These are phyloP conservation scores for Pseudopleuronectes americanus DNA, from an alignment of 2,797 vertebrate genomes.

Conservation along the genomic window DNA sequence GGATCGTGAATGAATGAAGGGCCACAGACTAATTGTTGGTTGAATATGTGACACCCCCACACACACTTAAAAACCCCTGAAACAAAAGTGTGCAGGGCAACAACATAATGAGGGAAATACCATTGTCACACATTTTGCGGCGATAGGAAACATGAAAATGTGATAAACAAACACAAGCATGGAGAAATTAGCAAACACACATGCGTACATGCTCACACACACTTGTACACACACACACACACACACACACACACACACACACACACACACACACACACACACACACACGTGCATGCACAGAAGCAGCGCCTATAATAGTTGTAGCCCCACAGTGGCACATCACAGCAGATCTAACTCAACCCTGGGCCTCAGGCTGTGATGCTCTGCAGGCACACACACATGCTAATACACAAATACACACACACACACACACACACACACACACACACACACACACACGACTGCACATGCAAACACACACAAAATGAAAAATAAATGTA, in stretches of 20 bases:
- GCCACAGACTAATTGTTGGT: conserved; percentile 9
- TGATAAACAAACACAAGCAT: conserved; percentile 23
- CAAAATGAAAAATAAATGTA: not conserved
- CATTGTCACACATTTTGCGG: conserved; percentile 3
- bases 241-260: conserved; percentile 19
- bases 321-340: conserved; percentile 41
- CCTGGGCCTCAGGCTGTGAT: conserved; percentile 12
- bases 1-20: not conserved
- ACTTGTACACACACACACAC: conserved; percentile 1
- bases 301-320: conserved; percentile 37
- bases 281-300: conserved; percentile 14
- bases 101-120: not conserved
- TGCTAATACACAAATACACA: not conserved
- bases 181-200: not conserved
- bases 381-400: conserved; percentile 13
- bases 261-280: not conserved
- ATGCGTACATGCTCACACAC: not conserved
- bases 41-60: not conserved
- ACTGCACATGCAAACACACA: conserved; percentile 3
- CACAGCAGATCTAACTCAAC: conserved; percentile 52
- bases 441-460: not conserved
- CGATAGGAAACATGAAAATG: not conserved
- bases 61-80: not conserved
- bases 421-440: not conserved
- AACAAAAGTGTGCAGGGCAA: conserved; percentile 7